Evolutionary conservation across 2,888 invertebrate genomes (phyloP), one percentile per base, ranked within the genome.

Genomic region (Brachypterus glaber): DNA sequence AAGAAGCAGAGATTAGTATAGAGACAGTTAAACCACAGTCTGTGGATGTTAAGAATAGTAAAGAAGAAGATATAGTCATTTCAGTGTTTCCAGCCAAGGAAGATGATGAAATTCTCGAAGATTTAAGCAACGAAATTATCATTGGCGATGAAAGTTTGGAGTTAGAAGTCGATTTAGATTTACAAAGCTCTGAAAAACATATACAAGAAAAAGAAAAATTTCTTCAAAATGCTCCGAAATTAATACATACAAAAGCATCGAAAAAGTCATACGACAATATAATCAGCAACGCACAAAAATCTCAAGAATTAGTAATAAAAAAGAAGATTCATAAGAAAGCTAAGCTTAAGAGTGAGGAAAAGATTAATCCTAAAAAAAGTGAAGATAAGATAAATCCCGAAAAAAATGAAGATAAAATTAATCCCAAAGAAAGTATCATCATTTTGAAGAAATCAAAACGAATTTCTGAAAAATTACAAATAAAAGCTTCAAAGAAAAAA

Each of bases 221-320:
- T 3, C 16, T 33, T 16, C 11, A 33, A 36, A 15, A 33, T 14
- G 14, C 9, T 5, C 16, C 15, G 17, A 26, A 4, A 13, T 39
- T 30, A 30, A 27, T 42, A 4, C 39, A 37, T 21, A 58, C 58
- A 2, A 59, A 59, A 49, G 57, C 59, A 1, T 51, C 57, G 0
- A 59, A 54, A 38, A 58, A 58, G 35, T 43, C 50, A 4, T 59
- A 59, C 37, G 53, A 54, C 14, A 35, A 35, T n/a, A n/a, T n/a
- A n/a, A n/a, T n/a, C n/a, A n/a, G n/a, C n/a, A n/a, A 17, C 17
- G 3, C 29, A 33, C 12, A 39, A 38, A 29, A 25, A 21, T 31
- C 30, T 34, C 11, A 39, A 40, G 35, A 39, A 37, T 3, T 29
- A 12, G 8, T 32, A 36, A 29, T 17, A 33, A 13, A 2, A 33